Conservation (phyloP, 1,140 invertebrate species). For the Atopsyche davidsoni region DNA sequence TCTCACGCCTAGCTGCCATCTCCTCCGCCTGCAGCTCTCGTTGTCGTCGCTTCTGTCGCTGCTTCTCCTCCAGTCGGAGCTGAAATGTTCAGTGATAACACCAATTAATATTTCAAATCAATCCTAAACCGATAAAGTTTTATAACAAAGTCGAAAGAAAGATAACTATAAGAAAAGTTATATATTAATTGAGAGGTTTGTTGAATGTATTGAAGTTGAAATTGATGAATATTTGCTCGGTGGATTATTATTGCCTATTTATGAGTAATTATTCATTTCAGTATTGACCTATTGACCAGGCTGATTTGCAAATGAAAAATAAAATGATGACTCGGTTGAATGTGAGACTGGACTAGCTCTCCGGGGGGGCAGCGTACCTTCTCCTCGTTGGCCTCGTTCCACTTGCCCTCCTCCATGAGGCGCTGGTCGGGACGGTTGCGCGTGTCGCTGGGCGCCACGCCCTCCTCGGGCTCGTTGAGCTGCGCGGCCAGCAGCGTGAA, state of each 20-base stretch:
- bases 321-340: too few relatives aligned
- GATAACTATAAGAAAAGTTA: not conserved
- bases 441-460: conserved; percentile 92
- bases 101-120: too few relatives aligned
- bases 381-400: conserved; percentile 93
- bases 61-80: conserved; percentile 89
- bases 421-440: conserved; percentile 92
- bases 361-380: too few relatives aligned
- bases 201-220: too few relatives aligned
- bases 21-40: conserved; percentile 75
- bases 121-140: too few relatives aligned
- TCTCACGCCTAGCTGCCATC: conserved; percentile 64
- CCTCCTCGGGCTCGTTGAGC: conserved; percentile 90
- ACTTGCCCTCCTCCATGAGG: conserved; percentile 92
- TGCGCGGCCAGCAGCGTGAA: conserved; percentile 94
- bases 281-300: too few relatives aligned
- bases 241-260: too few relatives aligned
- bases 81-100: too few relatives aligned
- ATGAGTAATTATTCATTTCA: too few relatives aligned
- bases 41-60: conserved; percentile 64
- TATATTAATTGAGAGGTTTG: not conserved
- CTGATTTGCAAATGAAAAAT: too few relatives aligned
- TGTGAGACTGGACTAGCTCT: too few relatives aligned
- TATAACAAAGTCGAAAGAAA: not conserved
- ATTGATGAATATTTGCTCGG: too few relatives aligned